Base-by-base conservation (phyloP, 2,797 vertebrate species). In the Neosalanx taihuensis region DNA sequence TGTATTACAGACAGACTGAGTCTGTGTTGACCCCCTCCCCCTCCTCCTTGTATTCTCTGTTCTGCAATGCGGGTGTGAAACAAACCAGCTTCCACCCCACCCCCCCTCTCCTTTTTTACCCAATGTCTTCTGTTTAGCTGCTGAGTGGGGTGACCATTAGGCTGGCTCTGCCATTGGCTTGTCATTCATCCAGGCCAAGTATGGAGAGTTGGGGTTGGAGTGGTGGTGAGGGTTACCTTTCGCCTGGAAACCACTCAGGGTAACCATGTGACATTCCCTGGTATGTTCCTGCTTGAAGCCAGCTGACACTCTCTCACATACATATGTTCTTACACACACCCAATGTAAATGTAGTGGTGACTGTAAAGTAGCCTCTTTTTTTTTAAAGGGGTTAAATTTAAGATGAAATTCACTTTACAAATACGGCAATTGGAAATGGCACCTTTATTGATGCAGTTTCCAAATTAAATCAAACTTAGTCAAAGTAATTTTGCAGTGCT, bases 101-200 rank as follows among this genome's bases (percentile, higher is more conserved):
- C 77, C 53, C 17, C 56, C 33, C 67, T 67, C 31, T 6, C 23
- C n/a, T 12, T 41, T 5, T 67, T 59, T 78, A 63, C 49, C 61
- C 74, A 67, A 17, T 82, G 80, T 82, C 80, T 84, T 83, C 69
- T 78, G 74, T 71, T 72, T 53, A 30, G 70, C 51, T 33, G 23
- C 63, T 56, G 78, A 71, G 88, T 91, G 88, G 91, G 88, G 89
- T 90, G 90, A 90, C 85, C 68, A 57, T 30, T 3, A 49, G 82
- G 72, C 79, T 67, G 80, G 84, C 86, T 77, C 85, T 89, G 79
- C 86, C 80, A 92, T 92, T 93, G 90, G 92, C 78, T 84, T 80
- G 72, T 86, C 78, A 79, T 75, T 62, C 61, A 83, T 78, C 56
- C 85, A 79, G 86, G 80, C 90, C 90, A 90, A 91, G 86, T 92